phyloP scores from a whole-genome alignment of 2,797 vertebrate genomes.

The Paguma larvata region DNA sequence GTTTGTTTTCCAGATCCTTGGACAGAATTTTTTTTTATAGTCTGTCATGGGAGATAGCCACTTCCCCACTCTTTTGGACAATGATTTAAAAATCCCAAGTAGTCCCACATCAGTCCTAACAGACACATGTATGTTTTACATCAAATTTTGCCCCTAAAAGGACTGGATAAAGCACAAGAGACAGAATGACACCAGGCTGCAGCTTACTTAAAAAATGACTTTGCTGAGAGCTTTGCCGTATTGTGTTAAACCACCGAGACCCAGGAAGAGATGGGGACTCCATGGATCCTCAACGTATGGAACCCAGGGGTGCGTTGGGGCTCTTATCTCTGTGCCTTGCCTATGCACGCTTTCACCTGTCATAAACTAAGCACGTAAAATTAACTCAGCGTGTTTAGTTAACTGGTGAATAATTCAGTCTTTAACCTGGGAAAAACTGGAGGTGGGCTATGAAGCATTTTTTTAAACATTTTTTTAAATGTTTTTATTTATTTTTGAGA shows the following conservation, averaged over 20 bases:
- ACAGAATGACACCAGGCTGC: background rate
- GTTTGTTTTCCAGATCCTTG: background rate
- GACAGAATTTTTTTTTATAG: background rate
- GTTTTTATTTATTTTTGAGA: too few relatives aligned
- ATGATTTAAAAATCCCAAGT: background rate
- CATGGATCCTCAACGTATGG: background rate
- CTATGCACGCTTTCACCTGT: background rate
- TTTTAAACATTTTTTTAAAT: too few relatives aligned
- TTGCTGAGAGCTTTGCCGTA: background rate
- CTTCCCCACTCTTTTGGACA: background rate
- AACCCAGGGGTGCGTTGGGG: fast-evolving
- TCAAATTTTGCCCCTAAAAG: background rate
- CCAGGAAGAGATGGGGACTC: background rate
- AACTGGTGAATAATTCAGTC: background rate
- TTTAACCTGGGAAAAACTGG: too few relatives aligned
- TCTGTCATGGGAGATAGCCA: background rate
- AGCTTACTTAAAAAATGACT: background rate
- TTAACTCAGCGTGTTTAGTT: background rate
- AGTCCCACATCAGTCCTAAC: background rate
- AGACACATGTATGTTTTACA: background rate
- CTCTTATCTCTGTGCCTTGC: background rate
- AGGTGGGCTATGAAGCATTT: background rate
- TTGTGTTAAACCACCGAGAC: too few relatives aligned
- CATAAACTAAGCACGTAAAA: fast-evolving
- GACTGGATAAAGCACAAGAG: background rate